phyloP scores from a whole-genome alignment of 2,888 invertebrate genomes.

The Orchesella flavescens region DNA sequence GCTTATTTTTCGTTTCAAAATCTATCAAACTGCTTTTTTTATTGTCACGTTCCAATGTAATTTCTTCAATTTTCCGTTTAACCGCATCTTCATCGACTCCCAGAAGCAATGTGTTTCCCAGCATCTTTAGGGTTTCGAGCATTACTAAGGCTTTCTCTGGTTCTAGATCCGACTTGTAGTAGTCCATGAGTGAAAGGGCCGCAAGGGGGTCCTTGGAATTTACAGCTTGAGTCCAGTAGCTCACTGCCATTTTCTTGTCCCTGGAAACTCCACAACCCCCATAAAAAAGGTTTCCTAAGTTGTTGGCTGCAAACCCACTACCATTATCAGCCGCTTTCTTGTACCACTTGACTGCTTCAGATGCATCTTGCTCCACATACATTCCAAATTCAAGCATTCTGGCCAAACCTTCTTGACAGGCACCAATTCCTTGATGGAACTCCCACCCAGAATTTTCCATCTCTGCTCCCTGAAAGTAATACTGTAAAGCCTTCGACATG shows the following conservation, averaged over 20 bases:
- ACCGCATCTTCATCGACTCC: not conserved
- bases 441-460: not conserved
- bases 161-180: not conserved
- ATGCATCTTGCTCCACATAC: not conserved
- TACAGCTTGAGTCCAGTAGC: conserved; percentile 30
- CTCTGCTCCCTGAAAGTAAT: not conserved
- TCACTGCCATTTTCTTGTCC: conserved; percentile 5
- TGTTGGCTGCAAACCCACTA: conserved; percentile 4
- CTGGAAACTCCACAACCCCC: not conserved
- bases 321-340: conserved; percentile 34
- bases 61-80: not conserved
- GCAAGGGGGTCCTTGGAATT: not conserved
- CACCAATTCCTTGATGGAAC: conserved; percentile 6
- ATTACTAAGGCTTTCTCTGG: not conserved
- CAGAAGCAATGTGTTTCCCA: not conserved
- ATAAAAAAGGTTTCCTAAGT: conserved; percentile 1
- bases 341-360: conserved; percentile 47
- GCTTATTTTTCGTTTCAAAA: not conserved
- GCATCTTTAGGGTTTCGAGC: not conserved
- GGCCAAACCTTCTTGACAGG: conserved; percentile 39
- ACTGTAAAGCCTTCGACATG: not conserved
- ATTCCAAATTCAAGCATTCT: conserved; percentile 21
- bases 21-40: not conserved
- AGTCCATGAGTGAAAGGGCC: not conserved
- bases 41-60: not conserved